A percentile compares a stretch with the other conserved stretches of the same genome.
Conservation (phyloP, 1,140 invertebrate species). For the Ylistrum balloti region DNA sequence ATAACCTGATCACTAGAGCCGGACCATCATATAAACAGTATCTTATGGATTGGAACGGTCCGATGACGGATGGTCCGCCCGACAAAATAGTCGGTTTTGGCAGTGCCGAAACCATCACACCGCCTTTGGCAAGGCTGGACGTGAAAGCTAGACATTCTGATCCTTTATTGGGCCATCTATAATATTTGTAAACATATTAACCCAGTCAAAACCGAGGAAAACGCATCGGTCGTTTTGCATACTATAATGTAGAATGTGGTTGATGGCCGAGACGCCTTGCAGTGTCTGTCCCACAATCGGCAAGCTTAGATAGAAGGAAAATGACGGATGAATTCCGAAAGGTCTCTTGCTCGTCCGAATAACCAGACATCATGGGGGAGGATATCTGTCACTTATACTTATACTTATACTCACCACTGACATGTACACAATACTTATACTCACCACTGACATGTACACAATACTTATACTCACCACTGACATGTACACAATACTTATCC, state of each 20-base stretch:
- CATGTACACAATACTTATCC: no score
- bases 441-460: no score
- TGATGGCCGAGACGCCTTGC: neutral
- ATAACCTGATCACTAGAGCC: neutral
- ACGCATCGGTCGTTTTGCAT: neutral
- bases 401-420: no score
- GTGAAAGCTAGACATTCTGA: neutral
- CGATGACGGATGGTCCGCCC: neutral
- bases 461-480: no score
- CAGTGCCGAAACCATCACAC: conserved; percentile 3
- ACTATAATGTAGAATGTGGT: neutral
- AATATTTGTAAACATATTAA: neutral
- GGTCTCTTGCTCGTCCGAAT: neutral
- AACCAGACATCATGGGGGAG: neutral
- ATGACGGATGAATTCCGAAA: neutral
- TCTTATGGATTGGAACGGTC: conserved; percentile 14
- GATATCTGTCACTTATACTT: neutral
- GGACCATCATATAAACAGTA: neutral
- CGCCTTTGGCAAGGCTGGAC: neutral
- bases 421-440: no score
- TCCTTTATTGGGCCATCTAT: neutral
- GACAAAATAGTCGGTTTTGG: conserved; percentile 12
- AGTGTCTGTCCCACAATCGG: neutral
- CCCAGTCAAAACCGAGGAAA: neutral
- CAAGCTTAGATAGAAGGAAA: neutral